These are phyloP conservation scores for Datnioides undecimradiatus DNA, from an alignment of 2,113 vertebrate genomes.

Conservation along the genomic window DNA sequence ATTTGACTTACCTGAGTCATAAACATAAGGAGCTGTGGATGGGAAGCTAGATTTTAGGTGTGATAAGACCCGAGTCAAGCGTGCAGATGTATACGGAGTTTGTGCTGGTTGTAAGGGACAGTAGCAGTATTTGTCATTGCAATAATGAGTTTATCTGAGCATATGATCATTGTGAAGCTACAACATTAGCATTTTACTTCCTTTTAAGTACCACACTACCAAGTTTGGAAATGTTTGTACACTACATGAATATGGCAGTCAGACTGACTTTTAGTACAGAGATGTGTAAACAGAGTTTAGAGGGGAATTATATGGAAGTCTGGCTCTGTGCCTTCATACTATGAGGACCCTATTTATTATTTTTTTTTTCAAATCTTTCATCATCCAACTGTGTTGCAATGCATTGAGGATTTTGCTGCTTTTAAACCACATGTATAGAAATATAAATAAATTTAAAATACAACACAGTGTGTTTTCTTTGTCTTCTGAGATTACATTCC, in stretches of 20 bases:
- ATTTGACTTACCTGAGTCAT: not conserved
- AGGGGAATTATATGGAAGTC: not conserved
- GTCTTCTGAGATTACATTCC: not conserved
- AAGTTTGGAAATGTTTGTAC: conserved; percentile 26
- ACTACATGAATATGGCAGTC: conserved; percentile 25
- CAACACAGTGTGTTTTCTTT: not conserved
- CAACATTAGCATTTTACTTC: not conserved
- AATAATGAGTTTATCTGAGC: not conserved
- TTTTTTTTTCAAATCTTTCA: conserved; percentile 34
- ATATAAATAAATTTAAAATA: conserved; percentile 26
- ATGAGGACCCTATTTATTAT: conserved; percentile 46
- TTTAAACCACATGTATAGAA: conserved; percentile 36
- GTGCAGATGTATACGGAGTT: not conserved
- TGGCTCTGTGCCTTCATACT: conserved; percentile 6
- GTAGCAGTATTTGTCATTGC: not conserved
- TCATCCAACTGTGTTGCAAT: conserved; percentile 3
- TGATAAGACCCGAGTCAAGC: not conserved
- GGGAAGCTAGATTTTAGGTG: not conserved
- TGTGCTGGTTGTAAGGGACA: not conserved
- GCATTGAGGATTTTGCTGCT: not conserved
- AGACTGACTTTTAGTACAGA: conserved; percentile 25
- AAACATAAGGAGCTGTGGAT: not conserved
- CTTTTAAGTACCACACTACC: not conserved
- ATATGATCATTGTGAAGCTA: not conserved
- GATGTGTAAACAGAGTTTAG: not conserved